phyloP scores from a whole-genome alignment of 2,888 invertebrate species.

The Cheilosia vernalis region DNA sequence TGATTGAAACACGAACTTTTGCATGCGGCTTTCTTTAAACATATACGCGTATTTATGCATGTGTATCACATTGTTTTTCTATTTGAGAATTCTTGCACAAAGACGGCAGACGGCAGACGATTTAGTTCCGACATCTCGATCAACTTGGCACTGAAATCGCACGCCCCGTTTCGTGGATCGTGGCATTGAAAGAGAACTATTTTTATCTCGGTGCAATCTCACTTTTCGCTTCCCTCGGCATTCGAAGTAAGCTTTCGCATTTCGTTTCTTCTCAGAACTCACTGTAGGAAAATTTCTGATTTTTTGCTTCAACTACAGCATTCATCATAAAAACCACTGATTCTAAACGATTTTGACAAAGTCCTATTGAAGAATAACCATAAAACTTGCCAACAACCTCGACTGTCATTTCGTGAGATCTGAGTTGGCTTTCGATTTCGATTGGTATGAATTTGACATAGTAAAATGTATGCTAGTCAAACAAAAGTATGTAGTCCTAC shows the following conservation, averaged over 20 bases:
- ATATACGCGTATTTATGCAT: too few species aligned
- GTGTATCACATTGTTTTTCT: not conserved
- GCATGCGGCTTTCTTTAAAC: conserved; percentile 3
- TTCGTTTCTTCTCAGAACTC: not conserved
- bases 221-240: conserved; percentile 29
- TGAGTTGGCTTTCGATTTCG: too few species aligned
- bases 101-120: not conserved
- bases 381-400: too few species aligned
- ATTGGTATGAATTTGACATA: too few species aligned
- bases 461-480: too few species aligned
- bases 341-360: too few species aligned
- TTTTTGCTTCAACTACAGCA: too few species aligned
- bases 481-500: too few species aligned
- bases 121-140: conserved; percentile 6
- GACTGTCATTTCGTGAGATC: too few species aligned
- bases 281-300: not conserved
- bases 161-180: not conserved
- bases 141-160: conserved; percentile 29
- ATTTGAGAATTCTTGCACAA: not conserved
- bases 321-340: too few species aligned
- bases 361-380: too few species aligned
- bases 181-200: conserved; percentile 41
- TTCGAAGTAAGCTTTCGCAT: not conserved
- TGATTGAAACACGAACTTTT: not conserved
- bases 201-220: conserved; percentile 41